A percentile compares a stretch with the other conserved stretches of the same genome.
Evolutionary conservation across 2,888 invertebrate genomes (phyloP).

Genomic region (Sclerodermus sp.): DNA sequence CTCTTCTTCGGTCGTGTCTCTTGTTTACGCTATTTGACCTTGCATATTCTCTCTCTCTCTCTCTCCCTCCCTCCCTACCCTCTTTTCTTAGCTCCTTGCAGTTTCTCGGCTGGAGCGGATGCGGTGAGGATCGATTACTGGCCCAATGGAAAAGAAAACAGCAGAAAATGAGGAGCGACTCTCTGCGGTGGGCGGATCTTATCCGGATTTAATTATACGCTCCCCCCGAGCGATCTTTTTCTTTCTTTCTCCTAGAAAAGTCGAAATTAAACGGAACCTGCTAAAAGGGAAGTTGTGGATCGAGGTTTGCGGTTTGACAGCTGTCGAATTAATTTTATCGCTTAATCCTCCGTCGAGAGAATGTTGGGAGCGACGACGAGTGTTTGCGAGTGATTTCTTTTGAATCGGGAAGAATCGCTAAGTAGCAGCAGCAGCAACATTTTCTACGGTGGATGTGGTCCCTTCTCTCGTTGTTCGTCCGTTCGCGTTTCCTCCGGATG

Average conservation of each 20-base stretch:
- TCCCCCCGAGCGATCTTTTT: conserved; percentile 2
- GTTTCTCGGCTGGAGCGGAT: conserved; percentile 1
- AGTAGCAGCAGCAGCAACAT: too few species aligned
- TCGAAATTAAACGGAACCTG: conserved; percentile 2
- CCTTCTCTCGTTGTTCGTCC: too few species aligned
- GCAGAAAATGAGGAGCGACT: not conserved
- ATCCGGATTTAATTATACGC: conserved; percentile 14
- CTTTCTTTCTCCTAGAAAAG: too few species aligned
- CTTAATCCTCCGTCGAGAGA: too few species aligned
- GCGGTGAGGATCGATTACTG: conserved; percentile 6
- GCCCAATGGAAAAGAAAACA: not conserved
- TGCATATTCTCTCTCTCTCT: not conserved
- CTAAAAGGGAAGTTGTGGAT: conserved; percentile 8
- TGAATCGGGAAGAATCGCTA: too few species aligned
- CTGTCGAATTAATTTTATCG: conserved; percentile 12
- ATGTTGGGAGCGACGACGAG: too few species aligned
- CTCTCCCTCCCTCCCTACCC: not conserved
- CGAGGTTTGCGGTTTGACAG: not conserved
- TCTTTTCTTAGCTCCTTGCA: too few species aligned
- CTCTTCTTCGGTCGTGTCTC: too few species aligned
- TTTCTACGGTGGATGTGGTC: too few species aligned
- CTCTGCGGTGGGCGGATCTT: conserved; percentile 5
- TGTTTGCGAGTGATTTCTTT: too few species aligned
- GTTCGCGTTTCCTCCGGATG: too few species aligned
- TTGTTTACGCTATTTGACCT: too few species aligned